Conservation (phyloP, 2,113 vertebrate species). For the Daphoenositta chrysoptera region DNA sequence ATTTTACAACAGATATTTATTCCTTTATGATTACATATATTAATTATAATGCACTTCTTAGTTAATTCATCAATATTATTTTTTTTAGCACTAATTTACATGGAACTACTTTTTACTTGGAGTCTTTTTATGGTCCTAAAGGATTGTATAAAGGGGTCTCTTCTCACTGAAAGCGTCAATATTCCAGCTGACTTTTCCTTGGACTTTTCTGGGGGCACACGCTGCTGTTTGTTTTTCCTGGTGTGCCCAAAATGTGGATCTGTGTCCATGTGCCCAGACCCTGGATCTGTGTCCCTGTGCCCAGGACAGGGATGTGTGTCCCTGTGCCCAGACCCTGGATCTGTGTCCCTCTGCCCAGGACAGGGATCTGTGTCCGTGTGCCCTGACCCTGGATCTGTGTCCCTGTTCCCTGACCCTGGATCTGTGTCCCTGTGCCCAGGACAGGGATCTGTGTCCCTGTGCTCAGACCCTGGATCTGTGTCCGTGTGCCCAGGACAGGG, state of each 20-base stretch:
- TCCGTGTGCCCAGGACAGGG: not conserved
- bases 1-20: not conserved
- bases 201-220: not conserved
- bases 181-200: not conserved
- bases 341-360: too few relatives aligned
- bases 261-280: not conserved
- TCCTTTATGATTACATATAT: not conserved
- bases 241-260: fast-evolving
- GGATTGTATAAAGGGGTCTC: not conserved
- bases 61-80: not conserved
- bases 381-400: too few relatives aligned
- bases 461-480: not conserved
- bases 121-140: not conserved
- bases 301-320: too few relatives aligned
- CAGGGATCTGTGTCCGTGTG: too few relatives aligned
- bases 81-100: not conserved
- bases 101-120: too few relatives aligned
- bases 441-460: fast-evolving
- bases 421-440: too few relatives aligned
- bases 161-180: not conserved
- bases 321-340: not conserved
- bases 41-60: not conserved
- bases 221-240: too few relatives aligned
- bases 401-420: not conserved
- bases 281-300: too few relatives aligned